phyloP scores from a whole-genome alignment of 2,797 vertebrate species.

The Galago senegalensis region DNA sequence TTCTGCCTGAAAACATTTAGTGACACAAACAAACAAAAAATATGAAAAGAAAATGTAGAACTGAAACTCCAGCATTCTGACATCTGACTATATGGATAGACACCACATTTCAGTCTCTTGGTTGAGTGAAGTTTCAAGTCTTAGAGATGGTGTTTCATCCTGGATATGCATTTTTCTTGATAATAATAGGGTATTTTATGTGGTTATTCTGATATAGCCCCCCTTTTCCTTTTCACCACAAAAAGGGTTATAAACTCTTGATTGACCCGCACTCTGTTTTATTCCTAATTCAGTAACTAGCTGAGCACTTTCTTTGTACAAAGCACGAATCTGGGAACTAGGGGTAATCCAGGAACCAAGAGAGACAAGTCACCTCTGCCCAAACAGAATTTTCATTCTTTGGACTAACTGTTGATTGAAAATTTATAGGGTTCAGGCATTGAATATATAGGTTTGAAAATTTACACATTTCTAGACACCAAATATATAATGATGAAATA shows the following conservation, averaged over 20 bases:
- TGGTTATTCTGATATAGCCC: neutral
- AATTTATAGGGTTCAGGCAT: neutral
- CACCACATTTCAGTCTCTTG: neutral
- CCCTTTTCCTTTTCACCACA: neutral
- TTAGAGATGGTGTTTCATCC: neutral
- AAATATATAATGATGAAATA: slow-evolving; percentile 3
- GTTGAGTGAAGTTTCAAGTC: neutral
- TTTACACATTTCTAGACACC: neutral
- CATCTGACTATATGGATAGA: neutral
- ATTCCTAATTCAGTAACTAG: slow-evolving; percentile 1
- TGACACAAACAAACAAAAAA: slow-evolving; percentile 3
- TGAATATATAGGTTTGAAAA: neutral
- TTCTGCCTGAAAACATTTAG: neutral
- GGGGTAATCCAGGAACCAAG: neutral
- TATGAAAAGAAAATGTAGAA: neutral
- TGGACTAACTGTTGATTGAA: neutral
- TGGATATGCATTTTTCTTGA: neutral
- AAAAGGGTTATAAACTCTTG: neutral
- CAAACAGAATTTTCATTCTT: neutral
- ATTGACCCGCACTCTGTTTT: neutral
- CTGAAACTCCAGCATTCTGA: slow-evolving; percentile 8
- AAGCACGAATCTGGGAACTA: neutral
- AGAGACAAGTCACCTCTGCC: neutral
- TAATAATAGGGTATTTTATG: neutral
- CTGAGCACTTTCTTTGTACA: neutral